Percentiles rank a stretch among this genome's conserved stretches.
Evolutionary conservation across 2,797 vertebrate species (phyloP).

Genomic region (Acridotheres tristis): DNA sequence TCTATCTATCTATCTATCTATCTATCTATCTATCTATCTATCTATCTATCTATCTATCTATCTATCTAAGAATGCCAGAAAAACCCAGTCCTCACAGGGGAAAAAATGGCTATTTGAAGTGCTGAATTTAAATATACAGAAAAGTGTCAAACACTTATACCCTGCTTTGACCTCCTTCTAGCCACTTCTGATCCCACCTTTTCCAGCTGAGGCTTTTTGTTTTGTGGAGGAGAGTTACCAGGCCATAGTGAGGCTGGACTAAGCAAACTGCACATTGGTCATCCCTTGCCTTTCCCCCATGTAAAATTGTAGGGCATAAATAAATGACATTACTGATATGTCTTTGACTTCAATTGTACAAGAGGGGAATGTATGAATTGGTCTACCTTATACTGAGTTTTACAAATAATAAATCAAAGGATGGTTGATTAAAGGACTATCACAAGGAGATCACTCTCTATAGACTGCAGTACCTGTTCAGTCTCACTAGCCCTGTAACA

Average conservation of each 20-base stretch:
- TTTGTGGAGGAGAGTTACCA: background rate
- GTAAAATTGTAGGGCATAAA: background rate
- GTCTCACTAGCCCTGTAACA: background rate
- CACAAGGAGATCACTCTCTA: background rate
- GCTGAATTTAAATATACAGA: background rate
- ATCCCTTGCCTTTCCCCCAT: background rate
- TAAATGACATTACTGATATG: background rate
- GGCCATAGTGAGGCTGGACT: background rate
- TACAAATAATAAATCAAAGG: background rate
- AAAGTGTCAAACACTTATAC: background rate
- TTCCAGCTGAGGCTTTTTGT: background rate
- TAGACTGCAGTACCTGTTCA: background rate
- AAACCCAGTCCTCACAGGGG: fast-evolving
- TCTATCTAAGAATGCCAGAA: background rate
- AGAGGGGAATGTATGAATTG: background rate
- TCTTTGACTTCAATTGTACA: background rate
- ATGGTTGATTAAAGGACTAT: background rate
- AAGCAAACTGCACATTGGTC: background rate
- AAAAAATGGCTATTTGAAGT: fast-evolving
- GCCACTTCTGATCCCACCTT: background rate
- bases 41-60: too few relatives aligned
- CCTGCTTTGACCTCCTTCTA: background rate
- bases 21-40: background rate
- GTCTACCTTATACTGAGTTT: background rate
- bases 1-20: too few relatives aligned